Evolutionary conservation across 23 tunicate species (phyloP).

Genomic region (Pegea sp.): DNA sequence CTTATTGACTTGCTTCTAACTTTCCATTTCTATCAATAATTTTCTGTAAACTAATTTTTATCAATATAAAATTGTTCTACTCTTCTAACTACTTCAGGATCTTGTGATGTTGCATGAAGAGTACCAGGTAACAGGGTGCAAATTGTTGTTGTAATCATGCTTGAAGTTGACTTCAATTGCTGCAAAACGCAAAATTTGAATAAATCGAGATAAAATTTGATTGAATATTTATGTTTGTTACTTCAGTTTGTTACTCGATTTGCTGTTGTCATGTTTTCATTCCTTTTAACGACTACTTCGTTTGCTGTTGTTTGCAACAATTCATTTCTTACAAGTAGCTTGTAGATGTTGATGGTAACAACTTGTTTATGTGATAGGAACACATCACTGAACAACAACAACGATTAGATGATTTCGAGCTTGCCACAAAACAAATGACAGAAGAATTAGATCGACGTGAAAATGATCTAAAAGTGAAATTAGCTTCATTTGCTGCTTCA

Average conservation of each 20-base stretch:
- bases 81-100: slow-evolving; percentile 6
- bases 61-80: background rate
- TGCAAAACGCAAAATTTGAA: no score
- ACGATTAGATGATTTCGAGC: slow-evolving; percentile 62
- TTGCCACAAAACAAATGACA: slow-evolving; percentile 71
- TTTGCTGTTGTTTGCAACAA: background rate
- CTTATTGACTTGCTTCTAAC: no score
- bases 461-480: slow-evolving; percentile 37
- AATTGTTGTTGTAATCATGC: background rate
- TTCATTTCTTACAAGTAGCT: background rate
- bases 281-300: slow-evolving; percentile 2
- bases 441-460: slow-evolving; percentile 75
- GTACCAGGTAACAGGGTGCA: slow-evolving; percentile 53
- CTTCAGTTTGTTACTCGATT: background rate
- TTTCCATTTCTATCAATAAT: no score
- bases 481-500: background rate
- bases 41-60: no score
- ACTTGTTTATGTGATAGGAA: slow-evolving; percentile 15
- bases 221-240: background rate
- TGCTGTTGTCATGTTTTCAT: background rate
- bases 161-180: no score
- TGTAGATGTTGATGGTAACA: background rate
- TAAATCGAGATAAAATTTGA: no score
- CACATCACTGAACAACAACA: slow-evolving; percentile 84
- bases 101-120: slow-evolving; percentile 60